Evolutionary conservation across 64 coral and sea anemone species (phyloP), one percentile per base, ranked within the genome.

Genomic region (Orbicella faveolata): DNA sequence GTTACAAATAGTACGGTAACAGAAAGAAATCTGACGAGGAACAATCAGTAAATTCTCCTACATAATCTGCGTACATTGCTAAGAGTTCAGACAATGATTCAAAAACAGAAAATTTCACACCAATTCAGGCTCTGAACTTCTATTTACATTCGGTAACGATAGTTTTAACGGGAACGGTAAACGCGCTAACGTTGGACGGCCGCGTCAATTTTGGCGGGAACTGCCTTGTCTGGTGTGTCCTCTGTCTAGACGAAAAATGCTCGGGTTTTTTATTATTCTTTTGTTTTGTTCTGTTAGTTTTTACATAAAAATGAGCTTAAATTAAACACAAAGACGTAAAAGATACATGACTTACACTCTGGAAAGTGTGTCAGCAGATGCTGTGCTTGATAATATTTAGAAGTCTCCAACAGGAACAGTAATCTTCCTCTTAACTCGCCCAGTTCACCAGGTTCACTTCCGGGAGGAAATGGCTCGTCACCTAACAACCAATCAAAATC

Each of bases 341-440:
- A 23, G 14, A 19, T 30, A 30, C 30, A 30, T 54, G 23, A 94
- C 97, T 91, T 93, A 99, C 97, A 87, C 72, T 95, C 97, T 66
- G 89, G 90, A n/a, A 99, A 99, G 59, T 95, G 97, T 34, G 97
- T 99, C 11, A 99, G 91, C 20, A 99, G 75, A 70, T 95, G 92
- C n/a, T 95, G 93, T 73, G 97, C 94, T 75, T 99, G 94, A 62
- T 99, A 99, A 52, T 93, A 90, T 84, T 81, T 99, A 11, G 97
- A 99, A 25, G 95, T 96, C 76, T 96, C 95, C 65, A 96, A 78
- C 6, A 96, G 52, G 44, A 93, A 96, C 44, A 96, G 78, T 11
- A 96, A 78, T 23, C 95, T 84, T 30, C 91, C 91, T 76, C 95
- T 89, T 2, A 96, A 67, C 63, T 96, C 95, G 76, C 95, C 95